Conservation (phyloP, 1,140 invertebrate genomes). For the Aphaenogaster floridana region DNA sequence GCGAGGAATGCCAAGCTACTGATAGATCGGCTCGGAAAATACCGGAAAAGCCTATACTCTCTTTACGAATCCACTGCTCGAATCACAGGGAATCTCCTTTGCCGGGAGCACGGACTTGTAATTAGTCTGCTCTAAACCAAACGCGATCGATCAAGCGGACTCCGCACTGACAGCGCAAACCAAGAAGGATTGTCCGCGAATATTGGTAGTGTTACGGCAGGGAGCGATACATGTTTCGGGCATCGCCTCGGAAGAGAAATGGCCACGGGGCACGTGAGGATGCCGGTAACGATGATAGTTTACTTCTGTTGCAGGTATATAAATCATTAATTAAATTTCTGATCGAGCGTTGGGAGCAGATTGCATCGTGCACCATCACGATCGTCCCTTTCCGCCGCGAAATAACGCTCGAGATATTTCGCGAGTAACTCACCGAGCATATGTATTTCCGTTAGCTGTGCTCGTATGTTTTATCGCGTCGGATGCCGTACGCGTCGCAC, state of each 20-base stretch:
- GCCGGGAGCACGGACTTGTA: constrained; percentile 22
- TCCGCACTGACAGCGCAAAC: constrained; percentile 28
- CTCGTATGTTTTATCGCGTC: neutral
- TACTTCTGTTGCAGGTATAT: neutral
- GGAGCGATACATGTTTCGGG: constrained; percentile 5
- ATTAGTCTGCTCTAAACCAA: constrained; percentile 52
- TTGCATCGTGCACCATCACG: neutral
- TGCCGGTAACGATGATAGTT: neutral
- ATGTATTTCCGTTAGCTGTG: neutral
- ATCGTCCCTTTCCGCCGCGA: neutral
- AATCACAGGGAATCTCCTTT: constrained; percentile 51
- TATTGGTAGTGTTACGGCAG: neutral
- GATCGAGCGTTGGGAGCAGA: neutral
- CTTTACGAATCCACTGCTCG: neutral
- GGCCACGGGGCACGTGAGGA: neutral
- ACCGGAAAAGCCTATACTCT: constrained; percentile 34
- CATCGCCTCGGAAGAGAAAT: constrained; percentile 12
- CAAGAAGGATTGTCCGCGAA: constrained; percentile 47
- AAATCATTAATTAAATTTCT: constrained; percentile 43
- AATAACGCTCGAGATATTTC: constrained; percentile 8
- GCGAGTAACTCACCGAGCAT: neutral
- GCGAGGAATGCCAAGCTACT: constrained; percentile 51
- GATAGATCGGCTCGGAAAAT: constrained; percentile 63
- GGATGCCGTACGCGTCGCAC: neutral
- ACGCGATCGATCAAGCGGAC: constrained; percentile 51